phyloP scores from a whole-genome alignment of 35 echinoderm and acorn worm species.

The Heliocidaris tuberculata region DNA sequence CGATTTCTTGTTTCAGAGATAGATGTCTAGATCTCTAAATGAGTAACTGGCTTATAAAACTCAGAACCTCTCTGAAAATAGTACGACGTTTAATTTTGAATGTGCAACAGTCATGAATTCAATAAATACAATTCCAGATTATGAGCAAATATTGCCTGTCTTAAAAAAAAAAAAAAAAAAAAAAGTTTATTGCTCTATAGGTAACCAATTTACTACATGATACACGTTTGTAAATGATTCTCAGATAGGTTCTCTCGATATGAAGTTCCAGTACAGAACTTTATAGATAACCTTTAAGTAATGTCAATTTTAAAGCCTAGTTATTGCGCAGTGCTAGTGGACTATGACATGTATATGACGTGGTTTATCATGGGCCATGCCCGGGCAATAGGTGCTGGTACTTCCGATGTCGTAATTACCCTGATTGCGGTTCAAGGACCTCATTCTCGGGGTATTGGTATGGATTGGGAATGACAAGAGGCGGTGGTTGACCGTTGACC shows the following conservation, averaged over 20 bases:
- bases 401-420: not conserved
- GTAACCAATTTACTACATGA: no score
- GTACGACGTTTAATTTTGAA: no score
- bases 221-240: not conserved
- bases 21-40: no score
- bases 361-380: not conserved
- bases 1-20: no score
- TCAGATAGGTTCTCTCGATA: not conserved
- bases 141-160: no score
- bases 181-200: no score
- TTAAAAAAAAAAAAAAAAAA: no score
- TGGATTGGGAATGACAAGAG: not conserved
- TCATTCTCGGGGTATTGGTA: not conserved
- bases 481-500: not conserved
- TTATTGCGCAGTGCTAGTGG: not conserved
- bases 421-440: slow-evolving; percentile 6
- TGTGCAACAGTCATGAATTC: no score
- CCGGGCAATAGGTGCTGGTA: not conserved
- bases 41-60: no score
- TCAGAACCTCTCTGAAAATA: no score
- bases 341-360: not conserved
- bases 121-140: no score
- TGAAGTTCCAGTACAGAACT: not conserved
- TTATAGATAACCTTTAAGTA: not conserved
- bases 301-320: not conserved